A percentile compares a stretch with the other conserved stretches of the same genome.
Evolutionary conservation across 2,113 vertebrate species (phyloP).

Genomic region (Himantopus leucocephalus): DNA sequence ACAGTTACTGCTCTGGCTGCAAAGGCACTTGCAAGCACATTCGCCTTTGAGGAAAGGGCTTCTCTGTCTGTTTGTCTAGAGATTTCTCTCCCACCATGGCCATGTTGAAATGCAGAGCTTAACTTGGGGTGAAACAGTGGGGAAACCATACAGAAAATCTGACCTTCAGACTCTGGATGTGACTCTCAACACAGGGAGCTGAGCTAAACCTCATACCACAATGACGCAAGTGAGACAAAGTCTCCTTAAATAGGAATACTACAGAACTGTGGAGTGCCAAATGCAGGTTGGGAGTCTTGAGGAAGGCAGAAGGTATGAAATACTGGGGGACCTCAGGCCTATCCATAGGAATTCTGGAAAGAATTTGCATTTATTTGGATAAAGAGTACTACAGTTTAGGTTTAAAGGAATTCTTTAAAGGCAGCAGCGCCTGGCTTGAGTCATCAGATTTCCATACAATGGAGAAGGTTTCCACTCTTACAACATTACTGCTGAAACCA

Average conservation of each 20-base stretch:
- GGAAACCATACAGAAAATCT: background rate
- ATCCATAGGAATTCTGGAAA: background rate
- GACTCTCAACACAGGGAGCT: background rate
- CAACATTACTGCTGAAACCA: background rate
- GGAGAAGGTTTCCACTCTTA: background rate
- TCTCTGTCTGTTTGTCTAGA: background rate
- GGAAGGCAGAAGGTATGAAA: background rate
- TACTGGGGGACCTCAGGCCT: background rate
- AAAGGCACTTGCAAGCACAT: background rate
- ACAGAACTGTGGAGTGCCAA: background rate
- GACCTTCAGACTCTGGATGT: background rate
- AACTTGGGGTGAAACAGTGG: background rate
- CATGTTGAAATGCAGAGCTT: background rate
- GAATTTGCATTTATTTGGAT: background rate
- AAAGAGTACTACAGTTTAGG: background rate
- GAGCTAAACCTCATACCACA: background rate
- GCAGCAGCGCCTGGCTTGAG: background rate
- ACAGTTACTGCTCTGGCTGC: background rate
- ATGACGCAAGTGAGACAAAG: background rate
- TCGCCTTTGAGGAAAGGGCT: background rate
- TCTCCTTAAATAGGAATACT: background rate
- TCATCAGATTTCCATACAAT: background rate
- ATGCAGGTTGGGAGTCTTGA: background rate
- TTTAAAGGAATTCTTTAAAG: background rate
- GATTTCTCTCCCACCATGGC: background rate